Conservation (phyloP, 2,888 invertebrate species). For the Magallana nippona region DNA sequence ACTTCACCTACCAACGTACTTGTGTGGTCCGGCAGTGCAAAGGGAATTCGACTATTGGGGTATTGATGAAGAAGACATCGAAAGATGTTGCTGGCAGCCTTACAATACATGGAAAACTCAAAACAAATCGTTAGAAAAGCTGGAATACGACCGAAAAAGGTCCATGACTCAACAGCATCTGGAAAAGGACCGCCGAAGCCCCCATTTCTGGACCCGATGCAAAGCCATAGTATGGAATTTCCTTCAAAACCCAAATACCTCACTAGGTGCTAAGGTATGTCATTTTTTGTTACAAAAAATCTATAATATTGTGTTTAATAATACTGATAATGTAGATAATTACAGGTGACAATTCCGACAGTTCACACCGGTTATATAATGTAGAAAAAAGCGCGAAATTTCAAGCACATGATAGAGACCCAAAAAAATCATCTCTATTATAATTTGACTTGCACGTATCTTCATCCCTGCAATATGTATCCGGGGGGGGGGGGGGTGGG, state of each 20-base stretch:
- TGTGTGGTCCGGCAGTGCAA: constrained; percentile 75
- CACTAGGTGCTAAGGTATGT: constrained; percentile 71
- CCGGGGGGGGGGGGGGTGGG: no score
- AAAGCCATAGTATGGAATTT: constrained; percentile 71
- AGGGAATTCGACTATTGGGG: constrained; percentile 77
- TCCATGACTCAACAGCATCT: constrained; percentile 70
- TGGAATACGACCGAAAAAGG: constrained; percentile 73
- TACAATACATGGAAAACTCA: constrained; percentile 77
- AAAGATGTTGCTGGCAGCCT: constrained; percentile 77
- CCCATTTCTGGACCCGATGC: constrained; percentile 64
- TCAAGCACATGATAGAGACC: no score
- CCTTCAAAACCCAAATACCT: constrained; percentile 73
- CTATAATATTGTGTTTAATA: no score
- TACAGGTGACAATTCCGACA: no score
- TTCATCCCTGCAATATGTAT: no score
- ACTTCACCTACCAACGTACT: constrained; percentile 74
- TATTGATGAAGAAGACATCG: constrained; percentile 75
- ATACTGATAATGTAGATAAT: no score
- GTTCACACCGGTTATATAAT: no score
- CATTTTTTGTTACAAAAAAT: no score
- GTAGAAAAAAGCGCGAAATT: no score
- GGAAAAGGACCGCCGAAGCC: constrained; percentile 60
- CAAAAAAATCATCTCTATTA: no score
- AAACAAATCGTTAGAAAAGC: constrained; percentile 71
- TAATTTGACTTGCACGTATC: no score